phyloP scores from a whole-genome alignment of 2,888 invertebrate genomes.

The Epistrophe grossulariae region DNA sequence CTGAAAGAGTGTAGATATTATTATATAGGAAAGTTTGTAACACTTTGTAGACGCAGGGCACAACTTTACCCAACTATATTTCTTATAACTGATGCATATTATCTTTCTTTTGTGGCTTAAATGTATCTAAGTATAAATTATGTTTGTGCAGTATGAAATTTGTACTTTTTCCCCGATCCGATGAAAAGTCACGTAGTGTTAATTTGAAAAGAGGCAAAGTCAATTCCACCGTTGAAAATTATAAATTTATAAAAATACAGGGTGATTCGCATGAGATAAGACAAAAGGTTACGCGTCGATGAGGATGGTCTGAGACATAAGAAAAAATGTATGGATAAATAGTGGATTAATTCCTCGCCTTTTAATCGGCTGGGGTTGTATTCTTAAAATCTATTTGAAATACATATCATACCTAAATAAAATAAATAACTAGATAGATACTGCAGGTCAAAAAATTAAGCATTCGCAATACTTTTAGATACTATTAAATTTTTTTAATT shows the following conservation, averaged over 20 bases:
- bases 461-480: too few species aligned
- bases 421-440: too few species aligned
- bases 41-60: neutral
- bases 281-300: neutral
- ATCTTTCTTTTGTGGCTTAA: slow-evolving; percentile 36
- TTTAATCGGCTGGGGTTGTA: too few species aligned
- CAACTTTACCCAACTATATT: neutral
- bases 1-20: neutral
- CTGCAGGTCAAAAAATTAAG: too few species aligned
- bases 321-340: too few species aligned
- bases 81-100: neutral
- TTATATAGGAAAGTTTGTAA: slow-evolving; percentile 2
- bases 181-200: slow-evolving; percentile 61
- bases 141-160: slow-evolving; percentile 23
- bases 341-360: too few species aligned
- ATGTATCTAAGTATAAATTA: neutral
- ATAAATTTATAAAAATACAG: slow-evolving; percentile 43
- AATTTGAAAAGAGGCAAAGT: slow-evolving; percentile 47
- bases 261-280: neutral
- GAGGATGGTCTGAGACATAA: too few species aligned
- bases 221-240: slow-evolving; percentile 59
- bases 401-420: too few species aligned
- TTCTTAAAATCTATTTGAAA: too few species aligned
- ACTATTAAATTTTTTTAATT: too few species aligned
- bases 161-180: slow-evolving; percentile 2